Conservation (phyloP, 2,888 invertebrate species). For the Caenorhabditis japonica region DNA sequence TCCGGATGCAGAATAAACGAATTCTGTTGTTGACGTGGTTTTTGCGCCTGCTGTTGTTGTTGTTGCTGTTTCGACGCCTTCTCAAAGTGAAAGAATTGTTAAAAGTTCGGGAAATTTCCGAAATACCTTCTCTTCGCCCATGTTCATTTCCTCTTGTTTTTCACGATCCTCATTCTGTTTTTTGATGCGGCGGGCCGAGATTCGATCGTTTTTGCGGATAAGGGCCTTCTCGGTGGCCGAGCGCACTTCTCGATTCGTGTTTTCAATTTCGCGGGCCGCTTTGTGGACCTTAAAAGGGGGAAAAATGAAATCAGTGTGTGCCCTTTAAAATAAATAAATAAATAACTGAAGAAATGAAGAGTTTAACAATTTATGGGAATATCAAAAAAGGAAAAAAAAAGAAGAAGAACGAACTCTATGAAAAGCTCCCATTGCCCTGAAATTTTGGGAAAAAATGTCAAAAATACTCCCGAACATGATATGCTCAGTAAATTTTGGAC, state of each 20-base stretch:
- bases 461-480: too few relatives aligned
- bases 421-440: too few relatives aligned
- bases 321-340: background rate
- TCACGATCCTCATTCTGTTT: slow-evolving; percentile 3
- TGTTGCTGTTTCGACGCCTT: too few relatives aligned
- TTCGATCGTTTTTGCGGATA: slow-evolving; percentile 15
- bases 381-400: too few relatives aligned
- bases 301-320: background rate
- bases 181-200: too few relatives aligned
- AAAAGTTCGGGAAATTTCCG: slow-evolving; percentile 18
- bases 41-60: too few relatives aligned
- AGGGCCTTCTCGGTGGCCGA: slow-evolving; percentile 51
- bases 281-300: slow-evolving; percentile 47
- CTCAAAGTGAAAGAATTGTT: slow-evolving; percentile 5
- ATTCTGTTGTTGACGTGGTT: background rate
- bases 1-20: slow-evolving; percentile 27
- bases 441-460: too few relatives aligned
- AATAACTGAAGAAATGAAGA: too few relatives aligned
- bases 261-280: slow-evolving; percentile 59
- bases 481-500: too few relatives aligned
- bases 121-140: background rate
- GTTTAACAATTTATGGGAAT: too few relatives aligned
- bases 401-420: too few relatives aligned
- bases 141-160: slow-evolving; percentile 11
- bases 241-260: slow-evolving; percentile 44